Base-by-base conservation (phyloP, 2,113 vertebrate species). In the Paedocypris sp. region DNA sequence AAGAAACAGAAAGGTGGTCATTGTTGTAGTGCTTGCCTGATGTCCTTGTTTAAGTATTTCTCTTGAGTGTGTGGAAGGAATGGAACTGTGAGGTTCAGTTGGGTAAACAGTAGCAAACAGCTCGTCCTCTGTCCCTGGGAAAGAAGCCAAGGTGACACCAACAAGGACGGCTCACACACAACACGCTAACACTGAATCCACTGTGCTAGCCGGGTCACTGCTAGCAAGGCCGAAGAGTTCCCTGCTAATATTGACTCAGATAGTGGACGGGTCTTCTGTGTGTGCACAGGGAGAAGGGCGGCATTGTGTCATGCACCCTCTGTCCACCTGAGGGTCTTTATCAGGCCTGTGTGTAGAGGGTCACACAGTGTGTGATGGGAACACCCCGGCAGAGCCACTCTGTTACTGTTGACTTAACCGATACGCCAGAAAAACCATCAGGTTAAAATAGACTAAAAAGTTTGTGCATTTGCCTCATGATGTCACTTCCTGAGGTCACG, bases 31-130 rank as follows among this genome's bases (percentile, higher is more conserved):
- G n/a, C n/a, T n/a, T n/a, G n/a, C n/a, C n/a, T n/a, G n/a, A n/a
- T n/a, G n/a, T n/a, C n/a, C n/a, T n/a, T n/a, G n/a, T n/a, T n/a
- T n/a, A n/a, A n/a, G n/a, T n/a, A n/a, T n/a, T n/a, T n/a, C n/a
- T n/a, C n/a, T n/a, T n/a, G n/a, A n/a, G n/a, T n/a, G n/a, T n/a
- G n/a, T n/a, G n/a, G n/a, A n/a, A n/a, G n/a, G n/a, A n/a, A n/a
- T n/a, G n/a, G n/a, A n/a, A n/a, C 49, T 61, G 62, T 75, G 70
- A 49, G 57, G 49, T 52, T 57, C 41, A 67, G 43, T 41, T 68
- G 36, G 46, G 62, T 43, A 75, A 68, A 36, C 72, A 71, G 43
- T 28, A 13, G 9, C 6, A 41, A 48, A 46, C 42, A 38, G 20
- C 22, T 22, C 47, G 43, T 6, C 51, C 22, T 19, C 57, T 28